Evolutionary conservation across 2,113 vertebrate species (phyloP), one percentile per base, ranked within the genome.

Genomic region (Furnarius figulus): DNA sequence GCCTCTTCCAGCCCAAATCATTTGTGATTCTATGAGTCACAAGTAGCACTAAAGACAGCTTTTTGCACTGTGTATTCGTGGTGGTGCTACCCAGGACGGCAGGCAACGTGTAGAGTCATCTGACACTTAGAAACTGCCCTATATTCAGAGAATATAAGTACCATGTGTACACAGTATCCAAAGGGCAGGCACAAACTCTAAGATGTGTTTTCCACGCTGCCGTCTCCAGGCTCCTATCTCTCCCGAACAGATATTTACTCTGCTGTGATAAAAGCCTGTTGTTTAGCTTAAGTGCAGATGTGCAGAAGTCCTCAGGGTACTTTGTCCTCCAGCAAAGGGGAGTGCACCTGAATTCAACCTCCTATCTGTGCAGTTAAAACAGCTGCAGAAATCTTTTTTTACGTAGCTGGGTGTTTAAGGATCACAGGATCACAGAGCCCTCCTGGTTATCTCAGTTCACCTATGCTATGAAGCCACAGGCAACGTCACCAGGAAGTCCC

Each of bases 381-480:
- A 4, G 30, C 6, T 33, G 40, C 18, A 74, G 42, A 74, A 56
- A 7, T n/a, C 8, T 37, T 20, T 30, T 46, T 33, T 42, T 42
- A 46, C 12, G 27, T 21, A 30, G 20, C 23, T 55, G 2, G 2
- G 23, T 30, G 63, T 86, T 84, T 59, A 47, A 22, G n/a, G n/a
- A n/a, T n/a, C n/a, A n/a, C 1, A 2, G 33, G 11, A 76, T n/a
- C 71, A 73, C 8, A 3, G 11, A 10, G 24, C 42, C 20, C 31
- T 81, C 8, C 52, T 67, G 2, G 1, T 78, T 53, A 22, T 33
- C 22, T 19, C 21, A 1, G 0, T 31, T 63, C 39, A 33, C 3
- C 9, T 37, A 5, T 0, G 5, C 35, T 9, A 1, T 6, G 28
- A 4, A 1, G 58, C 21, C 17, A 5, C 24, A 8, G 40, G 46